A percentile compares a stretch with the other conserved stretches of the same genome.
These are phyloP conservation scores for Phalangium opilio DNA, from an alignment of 2,888 invertebrate genomes.

Conservation along the genomic window DNA sequence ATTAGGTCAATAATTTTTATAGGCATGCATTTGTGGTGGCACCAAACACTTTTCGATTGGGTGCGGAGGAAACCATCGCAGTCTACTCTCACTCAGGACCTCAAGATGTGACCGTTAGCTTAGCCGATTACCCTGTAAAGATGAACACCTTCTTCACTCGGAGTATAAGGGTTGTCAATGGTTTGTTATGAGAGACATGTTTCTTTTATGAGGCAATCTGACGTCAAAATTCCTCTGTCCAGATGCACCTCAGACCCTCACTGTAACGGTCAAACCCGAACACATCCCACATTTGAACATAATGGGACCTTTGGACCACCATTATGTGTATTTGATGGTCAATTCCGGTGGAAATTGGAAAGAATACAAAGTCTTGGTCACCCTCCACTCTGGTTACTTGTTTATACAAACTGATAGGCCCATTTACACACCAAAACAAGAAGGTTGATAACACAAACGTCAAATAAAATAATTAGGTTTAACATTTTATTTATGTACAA, in stretches of 20 bases:
- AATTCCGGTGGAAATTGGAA: conserved; percentile 5
- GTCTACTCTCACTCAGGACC: conserved; percentile 3
- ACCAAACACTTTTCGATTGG: conserved; percentile 10
- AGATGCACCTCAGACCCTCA: no score
- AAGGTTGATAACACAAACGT: conserved; percentile 4
- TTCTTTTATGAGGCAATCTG: no score
- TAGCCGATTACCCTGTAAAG: conserved; percentile 14
- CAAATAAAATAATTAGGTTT: neutral
- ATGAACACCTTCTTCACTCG: conserved; percentile 7
- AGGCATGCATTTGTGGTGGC: conserved; percentile 9
- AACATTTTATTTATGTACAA: no score
- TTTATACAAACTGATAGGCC: conserved; percentile 23
- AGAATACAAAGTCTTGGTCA: conserved; percentile 8
- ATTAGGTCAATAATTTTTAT: neutral
- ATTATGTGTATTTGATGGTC: conserved; percentile 7
- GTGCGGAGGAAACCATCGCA: conserved; percentile 9
- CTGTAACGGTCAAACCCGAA: no score
- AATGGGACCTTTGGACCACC: neutral
- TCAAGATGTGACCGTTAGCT: conserved; percentile 3
- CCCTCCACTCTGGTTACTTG: conserved; percentile 9
- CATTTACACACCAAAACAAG: conserved; percentile 21
- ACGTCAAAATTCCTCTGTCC: no score
- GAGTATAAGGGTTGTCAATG: no score
- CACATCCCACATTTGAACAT: no score
- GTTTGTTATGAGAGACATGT: no score